Percentiles rank a stretch among this genome's conserved stretches.
Conservation (phyloP, 2,113 vertebrate genomes). For the Cacatua alba region DNA sequence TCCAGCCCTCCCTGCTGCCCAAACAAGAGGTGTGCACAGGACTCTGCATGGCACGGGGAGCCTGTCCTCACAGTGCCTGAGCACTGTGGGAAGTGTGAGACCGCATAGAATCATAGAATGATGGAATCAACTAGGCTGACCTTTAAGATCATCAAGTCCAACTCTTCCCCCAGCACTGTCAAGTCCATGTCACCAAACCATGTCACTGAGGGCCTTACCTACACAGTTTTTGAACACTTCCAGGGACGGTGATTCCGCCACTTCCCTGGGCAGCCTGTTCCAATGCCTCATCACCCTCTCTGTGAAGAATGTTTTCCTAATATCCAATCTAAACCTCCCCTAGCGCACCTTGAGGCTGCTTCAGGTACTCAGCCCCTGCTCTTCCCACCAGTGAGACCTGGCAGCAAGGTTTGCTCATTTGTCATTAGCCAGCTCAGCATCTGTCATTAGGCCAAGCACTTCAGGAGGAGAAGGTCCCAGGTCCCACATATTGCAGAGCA, state of each 20-base stretch:
- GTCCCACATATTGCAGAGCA: accelerated
- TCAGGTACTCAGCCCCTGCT: not conserved
- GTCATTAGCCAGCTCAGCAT: not conserved
- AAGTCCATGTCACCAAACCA: not conserved
- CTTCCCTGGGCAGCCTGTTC: not conserved
- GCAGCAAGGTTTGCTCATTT: not conserved
- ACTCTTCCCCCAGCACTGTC: not conserved
- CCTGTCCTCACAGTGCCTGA: not conserved
- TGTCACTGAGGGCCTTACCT: not conserved
- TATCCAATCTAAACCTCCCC: not conserved
- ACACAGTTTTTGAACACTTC: not conserved
- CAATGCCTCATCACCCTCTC: not conserved
- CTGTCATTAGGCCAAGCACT: accelerated
- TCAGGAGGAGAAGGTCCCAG: not conserved
- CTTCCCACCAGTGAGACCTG: not conserved
- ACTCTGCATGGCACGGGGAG: not conserved
- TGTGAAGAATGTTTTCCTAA: not conserved
- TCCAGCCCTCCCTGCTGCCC: not conserved
- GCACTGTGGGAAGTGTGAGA: accelerated
- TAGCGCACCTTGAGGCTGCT: not conserved
- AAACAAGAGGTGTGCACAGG: not conserved
- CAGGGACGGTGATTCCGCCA: not conserved
- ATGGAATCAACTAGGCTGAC: not conserved
- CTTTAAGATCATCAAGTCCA: not conserved
- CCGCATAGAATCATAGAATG: not conserved